Evolutionary conservation across 2,113 vertebrate species (phyloP), one percentile per base, ranked within the genome.

Genomic region (Phylloscopus whistleri): DNA sequence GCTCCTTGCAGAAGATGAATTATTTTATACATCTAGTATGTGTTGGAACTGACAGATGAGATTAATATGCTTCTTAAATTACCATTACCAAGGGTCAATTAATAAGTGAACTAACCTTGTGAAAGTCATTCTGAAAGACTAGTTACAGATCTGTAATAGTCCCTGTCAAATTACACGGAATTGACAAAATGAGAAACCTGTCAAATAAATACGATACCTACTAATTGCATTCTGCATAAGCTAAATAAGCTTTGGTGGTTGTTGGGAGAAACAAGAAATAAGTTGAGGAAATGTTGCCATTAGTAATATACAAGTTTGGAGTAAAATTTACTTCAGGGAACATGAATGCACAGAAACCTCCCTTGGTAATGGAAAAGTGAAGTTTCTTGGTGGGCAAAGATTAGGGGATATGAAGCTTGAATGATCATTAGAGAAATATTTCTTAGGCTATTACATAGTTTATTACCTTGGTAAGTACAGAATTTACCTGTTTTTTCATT

Each of bases 31-130:
- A 97, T 98, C 97, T 96, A 94, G 81, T 97, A 92, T 97, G 95
- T 91, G 95, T 98, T 97, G 85, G 83, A 97, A 96, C 84, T 98
- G 97, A 98, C 98, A 98, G 97, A 95, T 95, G 97, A 97, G 97
- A 98, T 98, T 98, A 98, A 98, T 98, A 97, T 96, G 96, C 96
- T 96, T 97, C 98, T 98, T 97, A 97, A 98, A 98, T 98, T 98
- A 97, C 97, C 97, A 97, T 98, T 98, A 97, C 96, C 91, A 96
- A 97, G 96, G 98, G 97, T 98, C 98, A 98, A 98, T 98, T 98
- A 98, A 97, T 98, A 97, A 98, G 97, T 97, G 97, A 98, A 97
- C 97, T 98, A 98, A 98, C 97, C 97, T 98, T 98, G 97, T 95
- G 97, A 98, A 98, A 98, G 97, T 98, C 98, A 97, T 98, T 97